Evolutionary conservation across 2,797 vertebrate species (phyloP), one percentile per base, ranked within the genome.

Genomic region (Arrhamphus sclerolepis): DNA sequence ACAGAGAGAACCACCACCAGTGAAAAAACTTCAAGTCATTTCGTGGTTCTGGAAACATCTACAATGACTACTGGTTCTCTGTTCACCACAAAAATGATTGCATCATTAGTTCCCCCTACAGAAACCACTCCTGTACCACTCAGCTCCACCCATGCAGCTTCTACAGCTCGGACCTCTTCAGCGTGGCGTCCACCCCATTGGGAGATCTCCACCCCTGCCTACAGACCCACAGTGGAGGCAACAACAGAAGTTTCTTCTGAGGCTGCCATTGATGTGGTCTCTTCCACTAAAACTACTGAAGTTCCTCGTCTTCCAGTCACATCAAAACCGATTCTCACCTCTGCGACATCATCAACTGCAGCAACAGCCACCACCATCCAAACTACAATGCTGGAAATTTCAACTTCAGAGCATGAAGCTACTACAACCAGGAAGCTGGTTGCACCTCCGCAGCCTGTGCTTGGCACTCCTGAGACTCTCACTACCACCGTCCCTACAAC

Each of bases 191-290:
- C 82, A 5, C 53, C 61, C 2, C 58, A 86, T 63, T 53, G 55
- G 52, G 78, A 62, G 50, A 79, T 0, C 34, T 72, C 87, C 65
- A 86, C 87, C 38, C 55, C 70, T 13, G 26, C 67, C 59, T 78
- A 66, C 10, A 39, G 77, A 63, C 81, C 82, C 7, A 85, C 88
- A 39, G 75, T 56, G 57, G 82, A 71, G 52, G 83, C 56, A 17
- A 82, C 77, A 31, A 41, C 70, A 8, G 14, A 66, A 20, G 48
- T 80, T 49, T 64, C 76, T 3, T 70, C 81, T 20, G 66, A 73
- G 69, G 20, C 80, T 29, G 31, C 3, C 31, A 34, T 34, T 10
- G 9, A 34, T 62, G 42, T 66, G 68, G 54, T 63, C 41, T 65
- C 70, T 50, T 73, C 72, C 47, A 54, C 74, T 76, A 67, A 60